These are phyloP conservation scores for Lophotis ruficrista DNA, from an alignment of 2,113 vertebrate species.

Conservation along the genomic window DNA sequence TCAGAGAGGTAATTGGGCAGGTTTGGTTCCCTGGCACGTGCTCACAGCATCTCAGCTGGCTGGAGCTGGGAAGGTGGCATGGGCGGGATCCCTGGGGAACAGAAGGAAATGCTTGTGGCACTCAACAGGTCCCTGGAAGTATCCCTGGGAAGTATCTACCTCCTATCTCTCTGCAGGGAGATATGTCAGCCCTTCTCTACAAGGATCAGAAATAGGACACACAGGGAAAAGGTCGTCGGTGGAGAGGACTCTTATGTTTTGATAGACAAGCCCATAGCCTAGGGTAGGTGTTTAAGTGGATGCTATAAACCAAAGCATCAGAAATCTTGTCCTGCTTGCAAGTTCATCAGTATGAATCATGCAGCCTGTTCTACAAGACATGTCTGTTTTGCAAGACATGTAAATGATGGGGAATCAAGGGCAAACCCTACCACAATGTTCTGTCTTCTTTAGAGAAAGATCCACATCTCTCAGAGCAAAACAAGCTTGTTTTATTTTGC, in stretches of 20 bases:
- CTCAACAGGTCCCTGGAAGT: neutral
- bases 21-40: neutral
- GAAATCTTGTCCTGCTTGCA: conserved; percentile 5
- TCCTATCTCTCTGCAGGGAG: neutral
- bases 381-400: neutral
- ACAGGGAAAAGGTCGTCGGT: neutral
- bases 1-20: neutral
- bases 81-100: neutral
- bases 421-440: neutral
- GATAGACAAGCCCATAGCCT: neutral
- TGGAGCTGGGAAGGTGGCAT: neutral
- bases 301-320: neutral
- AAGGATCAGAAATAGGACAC: neutral
- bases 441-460: neutral
- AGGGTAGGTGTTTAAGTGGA: neutral
- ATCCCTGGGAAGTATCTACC: neutral
- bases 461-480: neutral
- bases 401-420: neutral
- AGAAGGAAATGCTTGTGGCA: neutral
- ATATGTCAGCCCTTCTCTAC: neutral
- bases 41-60: neutral
- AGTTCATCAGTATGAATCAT: conserved; percentile 34
- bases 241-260: neutral
- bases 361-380: conserved; percentile 16
- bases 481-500: conserved; percentile 8